phyloP scores from a whole-genome alignment of 92 coral and sea anemone species.

The Umimayanthus chanpuru region DNA sequence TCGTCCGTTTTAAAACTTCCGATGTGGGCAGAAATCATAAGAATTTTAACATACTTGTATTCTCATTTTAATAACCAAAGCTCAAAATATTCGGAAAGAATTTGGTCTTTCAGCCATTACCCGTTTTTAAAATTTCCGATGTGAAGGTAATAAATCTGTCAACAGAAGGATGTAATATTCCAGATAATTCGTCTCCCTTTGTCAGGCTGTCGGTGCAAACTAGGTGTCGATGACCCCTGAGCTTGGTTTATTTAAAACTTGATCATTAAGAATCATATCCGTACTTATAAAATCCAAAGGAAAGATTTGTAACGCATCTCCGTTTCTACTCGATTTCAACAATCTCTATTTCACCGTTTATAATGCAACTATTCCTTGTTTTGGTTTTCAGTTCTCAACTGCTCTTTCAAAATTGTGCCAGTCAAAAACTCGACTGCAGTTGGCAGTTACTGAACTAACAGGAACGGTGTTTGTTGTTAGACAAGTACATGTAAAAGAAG shows the following conservation, averaged over 20 bases:
- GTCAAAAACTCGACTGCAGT: too few species aligned
- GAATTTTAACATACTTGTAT: constrained; percentile 15
- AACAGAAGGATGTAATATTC: constrained; percentile 12
- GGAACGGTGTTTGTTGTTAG: too few species aligned
- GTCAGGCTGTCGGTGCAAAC: constrained; percentile 38
- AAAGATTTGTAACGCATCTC: neutral
- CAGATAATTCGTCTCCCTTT: constrained; percentile 27
- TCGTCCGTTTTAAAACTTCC: neutral
- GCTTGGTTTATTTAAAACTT: constrained; percentile 20
- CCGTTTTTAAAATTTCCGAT: constrained; percentile 28
- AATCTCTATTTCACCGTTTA: neutral
- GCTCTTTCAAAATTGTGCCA: neutral
- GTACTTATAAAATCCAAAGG: neutral
- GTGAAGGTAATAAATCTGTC: constrained; percentile 21
- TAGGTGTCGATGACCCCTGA: constrained; percentile 34
- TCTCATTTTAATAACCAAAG: neutral
- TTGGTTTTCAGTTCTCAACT: neutral
- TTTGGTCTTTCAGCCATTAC: neutral
- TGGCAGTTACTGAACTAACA: too few species aligned
- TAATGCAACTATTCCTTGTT: neutral
- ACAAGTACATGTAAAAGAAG: too few species aligned
- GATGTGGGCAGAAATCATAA: neutral
- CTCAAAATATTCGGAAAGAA: neutral
- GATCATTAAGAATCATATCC: neutral
- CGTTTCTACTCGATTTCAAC: constrained; percentile 17